phyloP scores from a whole-genome alignment of 2,888 invertebrate genomes.

The Microctonus brassicae region DNA sequence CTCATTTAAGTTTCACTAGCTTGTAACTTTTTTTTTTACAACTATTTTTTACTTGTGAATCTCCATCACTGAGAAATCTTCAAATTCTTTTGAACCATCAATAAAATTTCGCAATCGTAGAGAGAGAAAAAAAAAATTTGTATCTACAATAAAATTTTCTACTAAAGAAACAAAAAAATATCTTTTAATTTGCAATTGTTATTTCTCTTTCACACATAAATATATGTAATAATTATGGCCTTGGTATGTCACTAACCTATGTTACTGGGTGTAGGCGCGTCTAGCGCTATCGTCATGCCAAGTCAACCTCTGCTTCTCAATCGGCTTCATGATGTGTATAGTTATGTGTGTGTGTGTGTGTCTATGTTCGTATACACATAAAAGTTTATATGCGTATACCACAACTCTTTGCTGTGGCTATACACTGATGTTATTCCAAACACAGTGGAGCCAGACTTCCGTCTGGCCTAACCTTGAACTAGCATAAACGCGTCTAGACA shows the following conservation, averaged over 20 bases:
- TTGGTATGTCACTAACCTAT: slow-evolving; percentile 66
- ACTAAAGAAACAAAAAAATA: too few relatives aligned
- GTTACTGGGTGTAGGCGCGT: slow-evolving; percentile 56
- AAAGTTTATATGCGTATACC: neutral
- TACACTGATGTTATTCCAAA: slow-evolving; percentile 62
- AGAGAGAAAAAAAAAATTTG: too few relatives aligned
- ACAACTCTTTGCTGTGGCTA: slow-evolving; percentile 36
- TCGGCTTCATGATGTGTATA: neutral
- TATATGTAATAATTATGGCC: slow-evolving; percentile 56
- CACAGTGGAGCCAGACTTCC: slow-evolving; percentile 65
- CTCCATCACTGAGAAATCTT: too few relatives aligned
- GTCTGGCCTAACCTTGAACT: slow-evolving; percentile 65
- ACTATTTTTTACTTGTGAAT: too few relatives aligned
- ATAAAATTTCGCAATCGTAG: too few relatives aligned
- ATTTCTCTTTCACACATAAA: too few relatives aligned
- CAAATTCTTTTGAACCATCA: too few relatives aligned
- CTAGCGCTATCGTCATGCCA: slow-evolving; percentile 40
- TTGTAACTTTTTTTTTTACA: too few relatives aligned
- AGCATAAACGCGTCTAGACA: slow-evolving; percentile 49
- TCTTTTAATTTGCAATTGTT: neutral
- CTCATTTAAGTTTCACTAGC: too few relatives aligned
- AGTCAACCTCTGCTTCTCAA: neutral
- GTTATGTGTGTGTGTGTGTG: neutral
- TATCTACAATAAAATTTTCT: too few relatives aligned
- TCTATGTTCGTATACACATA: neutral